Conservation (phyloP, 2,113 vertebrate genomes). For the Poicephalus gulielmi region DNA sequence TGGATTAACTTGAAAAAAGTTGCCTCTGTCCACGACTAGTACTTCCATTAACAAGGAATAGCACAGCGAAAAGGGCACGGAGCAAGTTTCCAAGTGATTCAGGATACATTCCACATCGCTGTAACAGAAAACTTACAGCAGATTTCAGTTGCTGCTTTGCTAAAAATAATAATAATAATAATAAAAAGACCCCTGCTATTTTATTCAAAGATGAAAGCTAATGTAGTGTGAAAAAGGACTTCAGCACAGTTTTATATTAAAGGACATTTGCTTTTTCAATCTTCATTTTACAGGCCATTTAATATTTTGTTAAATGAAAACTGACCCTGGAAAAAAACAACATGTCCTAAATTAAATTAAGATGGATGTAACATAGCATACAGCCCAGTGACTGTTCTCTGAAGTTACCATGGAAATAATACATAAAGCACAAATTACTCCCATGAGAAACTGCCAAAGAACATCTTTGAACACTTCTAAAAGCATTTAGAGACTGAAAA, state of each 20-base stretch:
- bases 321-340: background rate
- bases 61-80: background rate
- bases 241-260: background rate
- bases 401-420: constrained; percentile 55
- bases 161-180: constrained; percentile 11
- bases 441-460: constrained; percentile 11
- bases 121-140: background rate
- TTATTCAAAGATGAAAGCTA: constrained; percentile 38
- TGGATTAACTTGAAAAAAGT: background rate
- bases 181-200: constrained; percentile 34
- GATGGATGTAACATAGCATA: constrained; percentile 15
- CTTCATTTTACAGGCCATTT: constrained; percentile 50
- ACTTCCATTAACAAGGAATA: background rate
- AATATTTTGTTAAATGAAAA: constrained; percentile 54
- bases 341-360: constrained; percentile 48
- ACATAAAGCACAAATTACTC: constrained; percentile 16
- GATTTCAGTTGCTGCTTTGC: background rate
- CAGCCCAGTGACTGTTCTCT: constrained; percentile 14
- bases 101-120: constrained; percentile 1
- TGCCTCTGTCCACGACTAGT: background rate
- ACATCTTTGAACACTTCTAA: constrained; percentile 11
- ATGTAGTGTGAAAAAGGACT: constrained; percentile 43
- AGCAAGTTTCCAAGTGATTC: background rate
- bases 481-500: constrained; percentile 39
- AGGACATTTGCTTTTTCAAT: constrained; percentile 23